These are phyloP conservation scores for Chaunax sp. DNA, from an alignment of 2,797 vertebrate genomes.

Conservation along the genomic window DNA sequence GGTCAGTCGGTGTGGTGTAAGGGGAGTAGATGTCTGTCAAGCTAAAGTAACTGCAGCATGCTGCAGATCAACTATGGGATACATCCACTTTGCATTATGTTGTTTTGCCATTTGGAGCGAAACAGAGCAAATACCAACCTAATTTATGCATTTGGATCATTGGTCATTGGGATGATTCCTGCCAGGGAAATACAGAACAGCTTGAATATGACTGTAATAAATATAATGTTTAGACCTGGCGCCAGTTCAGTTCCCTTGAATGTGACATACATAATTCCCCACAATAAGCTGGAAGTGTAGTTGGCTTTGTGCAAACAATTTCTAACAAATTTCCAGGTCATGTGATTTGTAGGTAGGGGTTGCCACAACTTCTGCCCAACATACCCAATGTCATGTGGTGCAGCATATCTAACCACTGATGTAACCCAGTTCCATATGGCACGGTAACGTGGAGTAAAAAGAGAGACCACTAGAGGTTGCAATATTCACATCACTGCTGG, in stretches of 20 bases:
- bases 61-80: conserved; percentile 46
- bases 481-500: conserved; percentile 61
- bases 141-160: conserved; percentile 62
- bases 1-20: conserved; percentile 42
- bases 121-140: conserved; percentile 46
- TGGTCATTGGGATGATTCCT: conserved; percentile 33
- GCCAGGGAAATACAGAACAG: conserved; percentile 72
- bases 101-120: conserved; percentile 55
- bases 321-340: conserved; percentile 56
- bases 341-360: conserved; percentile 68
- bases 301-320: conserved; percentile 51
- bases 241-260: conserved; percentile 41
- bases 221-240: conserved; percentile 58
- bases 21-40: conserved; percentile 43
- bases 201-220: conserved; percentile 70
- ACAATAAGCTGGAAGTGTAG: conserved; percentile 59
- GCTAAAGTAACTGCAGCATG: conserved; percentile 36
- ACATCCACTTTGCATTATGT: conserved; percentile 55
- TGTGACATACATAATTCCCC: conserved; percentile 46
- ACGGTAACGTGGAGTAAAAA: conserved; percentile 3
- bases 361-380: conserved; percentile 80
- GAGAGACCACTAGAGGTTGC: conserved; percentile 85
- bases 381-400: conserved; percentile 74
- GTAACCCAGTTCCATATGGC: conserved; percentile 78
- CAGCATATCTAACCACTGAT: conserved; percentile 74